These are phyloP conservation scores for Agelastica alni DNA, from an alignment of 2,888 invertebrate species.

Conservation along the genomic window DNA sequence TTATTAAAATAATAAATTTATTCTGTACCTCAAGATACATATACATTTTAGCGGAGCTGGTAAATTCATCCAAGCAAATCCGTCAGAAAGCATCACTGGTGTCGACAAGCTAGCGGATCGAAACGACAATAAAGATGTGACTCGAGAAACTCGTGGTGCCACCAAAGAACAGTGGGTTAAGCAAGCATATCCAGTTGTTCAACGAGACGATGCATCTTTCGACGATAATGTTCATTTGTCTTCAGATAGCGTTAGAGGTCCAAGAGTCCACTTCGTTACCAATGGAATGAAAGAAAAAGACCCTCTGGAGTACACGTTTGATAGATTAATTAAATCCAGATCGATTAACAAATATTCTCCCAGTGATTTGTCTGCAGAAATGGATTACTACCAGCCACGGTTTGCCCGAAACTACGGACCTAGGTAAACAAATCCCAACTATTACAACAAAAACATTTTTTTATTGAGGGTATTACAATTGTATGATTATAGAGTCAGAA, in stretches of 20 bases:
- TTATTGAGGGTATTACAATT: no score
- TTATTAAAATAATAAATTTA: no score
- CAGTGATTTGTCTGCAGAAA: slow-evolving; percentile 35
- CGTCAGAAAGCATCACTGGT: slow-evolving; percentile 4
- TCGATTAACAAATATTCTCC: slow-evolving; percentile 32
- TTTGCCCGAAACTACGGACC: slow-evolving; percentile 31
- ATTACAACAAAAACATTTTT: no score
- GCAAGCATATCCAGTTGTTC: slow-evolving; percentile 60
- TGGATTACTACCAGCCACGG: slow-evolving; percentile 34
- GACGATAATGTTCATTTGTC: slow-evolving; percentile 61
- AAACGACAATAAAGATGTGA: slow-evolving; percentile 27
- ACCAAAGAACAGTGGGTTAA: slow-evolving; percentile 68
- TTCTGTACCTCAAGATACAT: no score
- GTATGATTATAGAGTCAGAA: no score
- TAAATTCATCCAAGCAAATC: slow-evolving; percentile 16
- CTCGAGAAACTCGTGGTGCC: slow-evolving; percentile 62
- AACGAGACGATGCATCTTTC: slow-evolving; percentile 35
- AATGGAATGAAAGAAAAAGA: slow-evolving; percentile 56
- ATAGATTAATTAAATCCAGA: slow-evolving; percentile 41
- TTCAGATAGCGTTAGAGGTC: slow-evolving; percentile 65
- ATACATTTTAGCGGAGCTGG: no score
- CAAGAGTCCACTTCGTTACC: slow-evolving; percentile 69
- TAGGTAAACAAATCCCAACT: no score
- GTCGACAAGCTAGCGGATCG: slow-evolving; percentile 39
- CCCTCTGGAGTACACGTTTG: slow-evolving; percentile 37